Percentiles rank a stretch among this genome's conserved stretches.
Conservation (phyloP, 2,797 vertebrate species). For the Malurus leucopterus region DNA sequence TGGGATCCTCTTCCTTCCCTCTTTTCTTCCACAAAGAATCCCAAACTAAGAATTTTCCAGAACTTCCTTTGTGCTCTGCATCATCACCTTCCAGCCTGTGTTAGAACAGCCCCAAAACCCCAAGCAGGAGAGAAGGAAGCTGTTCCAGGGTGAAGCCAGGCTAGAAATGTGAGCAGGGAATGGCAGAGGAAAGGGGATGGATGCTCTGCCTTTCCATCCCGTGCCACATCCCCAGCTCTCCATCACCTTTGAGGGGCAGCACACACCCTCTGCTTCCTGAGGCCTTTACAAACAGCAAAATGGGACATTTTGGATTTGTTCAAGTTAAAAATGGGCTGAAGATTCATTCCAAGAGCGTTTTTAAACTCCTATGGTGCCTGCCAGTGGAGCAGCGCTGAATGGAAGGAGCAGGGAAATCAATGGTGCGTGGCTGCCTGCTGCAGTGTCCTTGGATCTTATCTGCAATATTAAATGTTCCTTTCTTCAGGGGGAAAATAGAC, state of each 20-base stretch:
- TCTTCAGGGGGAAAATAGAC: slow-evolving; percentile 17
- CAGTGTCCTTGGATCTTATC: slow-evolving; percentile 43
- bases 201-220: not conserved
- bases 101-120: not conserved
- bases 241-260: not conserved
- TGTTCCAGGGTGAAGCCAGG: not conserved
- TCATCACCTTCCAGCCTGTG: not conserved
- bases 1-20: rapidly evolving
- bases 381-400: not conserved
- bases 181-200: not conserved
- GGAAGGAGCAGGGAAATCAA: slow-evolving; percentile 19
- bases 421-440: slow-evolving; percentile 1
- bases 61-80: not conserved
- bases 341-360: not conserved
- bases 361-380: slow-evolving; percentile 4
- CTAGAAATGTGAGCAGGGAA: not conserved
- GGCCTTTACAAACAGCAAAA: not conserved
- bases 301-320: not conserved
- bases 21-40: not conserved
- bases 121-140: not conserved
- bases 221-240: not conserved
- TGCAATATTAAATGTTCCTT: not conserved
- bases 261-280: not conserved
- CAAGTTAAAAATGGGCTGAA: not conserved
- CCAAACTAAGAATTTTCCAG: not conserved